Conservation (phyloP, 2,113 vertebrate species). For the Atrichornis clamosus region DNA sequence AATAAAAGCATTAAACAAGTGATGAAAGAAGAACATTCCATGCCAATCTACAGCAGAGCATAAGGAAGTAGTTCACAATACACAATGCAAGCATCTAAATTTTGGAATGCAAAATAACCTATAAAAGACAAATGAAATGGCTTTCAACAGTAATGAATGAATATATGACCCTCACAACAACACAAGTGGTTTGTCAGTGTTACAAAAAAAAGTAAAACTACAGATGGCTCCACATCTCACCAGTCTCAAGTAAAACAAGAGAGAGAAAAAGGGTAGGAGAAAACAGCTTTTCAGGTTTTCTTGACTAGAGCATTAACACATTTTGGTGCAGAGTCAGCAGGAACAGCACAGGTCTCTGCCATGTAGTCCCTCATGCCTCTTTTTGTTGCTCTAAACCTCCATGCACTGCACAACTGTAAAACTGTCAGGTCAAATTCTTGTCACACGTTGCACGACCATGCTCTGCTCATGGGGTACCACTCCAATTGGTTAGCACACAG, state of each 20-base stretch:
- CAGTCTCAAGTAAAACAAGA: neutral
- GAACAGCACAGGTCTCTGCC: neutral
- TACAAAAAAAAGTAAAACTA: neutral
- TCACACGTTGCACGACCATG: neutral
- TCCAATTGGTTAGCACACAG: conserved; percentile 30
- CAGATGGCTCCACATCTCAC: neutral
- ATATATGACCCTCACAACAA: neutral
- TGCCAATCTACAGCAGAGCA: neutral
- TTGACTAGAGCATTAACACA: neutral
- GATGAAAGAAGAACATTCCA: neutral
- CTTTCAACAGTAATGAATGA: neutral
- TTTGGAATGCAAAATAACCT: neutral
- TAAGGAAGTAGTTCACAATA: neutral
- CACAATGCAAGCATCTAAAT: neutral
- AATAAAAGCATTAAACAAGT: neutral
- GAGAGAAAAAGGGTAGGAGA: neutral
- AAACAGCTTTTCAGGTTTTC: neutral
- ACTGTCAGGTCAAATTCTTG: conserved; percentile 72
- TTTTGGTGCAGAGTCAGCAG: neutral
- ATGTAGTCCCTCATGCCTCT: neutral
- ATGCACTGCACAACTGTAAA: conserved; percentile 19
- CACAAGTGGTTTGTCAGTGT: neutral
- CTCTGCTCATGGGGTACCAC: neutral
- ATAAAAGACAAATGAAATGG: neutral
- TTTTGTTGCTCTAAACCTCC: conserved; percentile 46